A percentile compares a stretch with the other conserved stretches of the same genome.
These are phyloP conservation scores for Lathamus discolor DNA, from an alignment of 2,113 vertebrate species.

Conservation along the genomic window DNA sequence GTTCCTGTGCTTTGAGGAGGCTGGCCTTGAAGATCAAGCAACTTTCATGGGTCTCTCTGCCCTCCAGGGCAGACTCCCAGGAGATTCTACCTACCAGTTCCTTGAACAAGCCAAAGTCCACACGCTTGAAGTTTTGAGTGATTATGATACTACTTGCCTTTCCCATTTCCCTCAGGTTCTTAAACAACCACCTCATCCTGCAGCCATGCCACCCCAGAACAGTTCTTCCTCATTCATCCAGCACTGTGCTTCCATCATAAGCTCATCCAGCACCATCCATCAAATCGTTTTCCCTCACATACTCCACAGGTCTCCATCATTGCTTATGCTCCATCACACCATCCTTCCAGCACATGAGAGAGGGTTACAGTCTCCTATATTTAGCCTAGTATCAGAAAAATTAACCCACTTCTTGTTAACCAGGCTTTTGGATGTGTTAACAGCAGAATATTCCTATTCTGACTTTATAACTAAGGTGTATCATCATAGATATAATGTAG, in stretches of 20 bases:
- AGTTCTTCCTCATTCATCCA: neutral
- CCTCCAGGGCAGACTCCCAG: conserved; percentile 36
- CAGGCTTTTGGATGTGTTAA: neutral
- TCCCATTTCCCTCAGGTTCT: neutral
- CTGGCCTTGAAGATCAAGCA: conserved; percentile 54
- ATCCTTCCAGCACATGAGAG: neutral
- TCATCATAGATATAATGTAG: fast-evolving
- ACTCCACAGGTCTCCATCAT: neutral
- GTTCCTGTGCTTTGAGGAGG: conserved; percentile 44
- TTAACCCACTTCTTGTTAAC: neutral
- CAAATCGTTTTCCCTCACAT: neutral
- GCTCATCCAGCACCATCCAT: neutral
- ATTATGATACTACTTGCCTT: neutral
- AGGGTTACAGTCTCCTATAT: neutral
- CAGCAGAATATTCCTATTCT: neutral
- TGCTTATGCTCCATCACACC: neutral
- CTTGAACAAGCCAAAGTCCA: conserved; percentile 8
- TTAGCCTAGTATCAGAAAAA: neutral
- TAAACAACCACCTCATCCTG: neutral
- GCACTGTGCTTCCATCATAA: neutral
- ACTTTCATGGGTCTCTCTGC: neutral
- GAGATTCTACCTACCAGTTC: neutral
- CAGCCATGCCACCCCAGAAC: neutral
- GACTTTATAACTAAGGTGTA: fast-evolving
- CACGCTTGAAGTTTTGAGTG: neutral